These are phyloP conservation scores for Glyptemys insculpta DNA, from an alignment of 2,797 vertebrate species.

Conservation along the genomic window DNA sequence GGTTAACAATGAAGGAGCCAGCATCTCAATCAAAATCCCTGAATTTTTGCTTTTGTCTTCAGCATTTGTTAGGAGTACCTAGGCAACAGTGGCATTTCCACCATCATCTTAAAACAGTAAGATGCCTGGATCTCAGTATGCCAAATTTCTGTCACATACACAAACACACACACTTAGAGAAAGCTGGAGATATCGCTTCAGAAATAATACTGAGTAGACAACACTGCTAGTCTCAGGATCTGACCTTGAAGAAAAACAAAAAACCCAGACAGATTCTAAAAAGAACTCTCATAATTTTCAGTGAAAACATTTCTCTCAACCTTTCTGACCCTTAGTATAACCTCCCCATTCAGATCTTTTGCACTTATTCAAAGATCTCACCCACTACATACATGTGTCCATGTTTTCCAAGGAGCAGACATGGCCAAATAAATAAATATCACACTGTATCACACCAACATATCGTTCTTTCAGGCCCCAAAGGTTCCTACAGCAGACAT, in stretches of 20 bases:
- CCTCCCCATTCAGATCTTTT: fast-evolving
- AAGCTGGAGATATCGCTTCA: neutral
- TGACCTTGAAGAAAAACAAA: conserved; percentile 52
- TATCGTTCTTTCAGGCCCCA: neutral
- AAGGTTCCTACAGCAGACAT: neutral
- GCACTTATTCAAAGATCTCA: fast-evolving
- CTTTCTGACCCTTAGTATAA: neutral
- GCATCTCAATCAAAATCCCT: conserved; percentile 20
- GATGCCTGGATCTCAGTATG: neutral
- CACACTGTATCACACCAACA: fast-evolving
- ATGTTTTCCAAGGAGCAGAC: neutral
- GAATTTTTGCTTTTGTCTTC: conserved; percentile 65
- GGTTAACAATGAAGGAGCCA: neutral
- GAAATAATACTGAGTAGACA: neutral
- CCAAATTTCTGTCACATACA: neutral
- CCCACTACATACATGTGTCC: fast-evolving
- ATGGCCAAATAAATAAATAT: neutral
- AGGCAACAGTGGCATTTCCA: conserved; percentile 8
- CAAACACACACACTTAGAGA: neutral
- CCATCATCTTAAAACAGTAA: conserved; percentile 12
- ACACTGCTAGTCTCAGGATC: neutral
- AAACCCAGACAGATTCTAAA: neutral
- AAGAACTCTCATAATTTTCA: neutral
- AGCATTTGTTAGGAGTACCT: conserved; percentile 17
- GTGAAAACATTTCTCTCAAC: fast-evolving